A percentile compares a stretch with the other conserved stretches of the same genome.
Conservation (phyloP, 2,797 vertebrate genomes). For the Lithobates pipiens region DNA sequence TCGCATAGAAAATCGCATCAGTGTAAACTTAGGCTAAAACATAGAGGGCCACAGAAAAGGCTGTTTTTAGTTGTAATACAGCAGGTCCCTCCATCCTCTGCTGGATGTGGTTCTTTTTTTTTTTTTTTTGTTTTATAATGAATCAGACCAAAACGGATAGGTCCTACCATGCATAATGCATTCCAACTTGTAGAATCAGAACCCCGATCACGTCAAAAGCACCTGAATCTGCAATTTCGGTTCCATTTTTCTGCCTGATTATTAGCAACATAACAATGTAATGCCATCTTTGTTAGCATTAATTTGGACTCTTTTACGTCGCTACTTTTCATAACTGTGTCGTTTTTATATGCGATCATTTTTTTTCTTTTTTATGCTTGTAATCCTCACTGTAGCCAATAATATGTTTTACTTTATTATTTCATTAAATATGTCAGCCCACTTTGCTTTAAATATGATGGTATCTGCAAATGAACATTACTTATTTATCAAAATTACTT, state of each 20-base stretch:
- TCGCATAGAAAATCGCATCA: too few species aligned
- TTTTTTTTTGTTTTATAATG: too few species aligned
- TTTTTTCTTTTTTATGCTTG: constrained; percentile 28
- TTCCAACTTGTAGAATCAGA: neutral
- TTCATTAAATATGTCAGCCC: constrained; percentile 24
- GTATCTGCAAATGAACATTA: neutral
- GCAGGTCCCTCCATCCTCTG: too few species aligned
- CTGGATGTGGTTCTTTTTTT: too few species aligned
- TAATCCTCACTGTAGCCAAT: constrained; percentile 2
- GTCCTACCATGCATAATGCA: too few species aligned
- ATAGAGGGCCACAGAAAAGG: too few species aligned
- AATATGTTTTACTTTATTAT: constrained; percentile 25
- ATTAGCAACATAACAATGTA: neutral
- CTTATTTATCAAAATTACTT: constrained; percentile 3
- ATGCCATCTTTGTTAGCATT: constrained; percentile 6
- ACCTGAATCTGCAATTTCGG: neutral
- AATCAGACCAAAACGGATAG: too few species aligned
- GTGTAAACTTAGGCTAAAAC: too few species aligned
- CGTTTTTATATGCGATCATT: neutral
- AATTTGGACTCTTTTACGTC: neutral
- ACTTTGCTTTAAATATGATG: constrained; percentile 17
- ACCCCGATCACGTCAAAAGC: neutral
- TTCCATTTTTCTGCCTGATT: neutral
- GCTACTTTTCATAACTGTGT: neutral
- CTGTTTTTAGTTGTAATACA: too few species aligned